Evolutionary conservation across 2,797 vertebrate species (phyloP), one percentile per base, ranked within the genome.

Genomic region (Anguilla anguilla): DNA sequence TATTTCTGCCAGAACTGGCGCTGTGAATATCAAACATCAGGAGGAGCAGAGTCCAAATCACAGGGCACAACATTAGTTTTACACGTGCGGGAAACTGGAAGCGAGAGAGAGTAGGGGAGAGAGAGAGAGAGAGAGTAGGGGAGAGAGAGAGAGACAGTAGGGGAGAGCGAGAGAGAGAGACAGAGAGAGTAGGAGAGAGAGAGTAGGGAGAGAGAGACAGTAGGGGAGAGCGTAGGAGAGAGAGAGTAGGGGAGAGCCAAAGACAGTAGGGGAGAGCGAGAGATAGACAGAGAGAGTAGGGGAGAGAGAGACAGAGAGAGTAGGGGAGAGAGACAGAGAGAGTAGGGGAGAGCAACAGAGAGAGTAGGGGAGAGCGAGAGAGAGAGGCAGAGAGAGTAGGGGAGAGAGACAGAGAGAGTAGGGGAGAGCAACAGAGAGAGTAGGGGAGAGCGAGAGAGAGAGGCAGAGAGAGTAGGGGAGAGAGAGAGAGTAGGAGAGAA

Each of bases 21-120:
- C 6, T 17, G 31, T 85, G 69, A 85, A 28, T 88, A 81, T 79
- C 77, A 79, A 85, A 88, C 55, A 85, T 51, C 51, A 22, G 15
- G 85, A 49, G 61, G 35, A 13, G 51, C 51, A 77, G 15, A 6
- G 25, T 19, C 2, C 51, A 46, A 46, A 64, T 61, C 67, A 49
- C 83, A 46, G 59, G 51, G 67, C n/a, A 51, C 72, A 35, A 25
- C 35, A 81, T 88, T 79, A 79, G 74, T 88, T 79, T 51, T 19
- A 84, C 83, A 55, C 59, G 22, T 84, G 81, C 55, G 49, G 83
- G 85, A 85, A 84, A 51, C 49, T 61, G 83, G 83, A 49, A 25
- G 25, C 69, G 43, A 31, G 35, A 61, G 67, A 61, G 69, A 84
- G 83, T 53, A 11, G 6, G 11, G 10, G 6, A 53, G 51, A 72